Conservation (phyloP, 2,888 invertebrate genomes). For the Balanococcus diminutus region DNA sequence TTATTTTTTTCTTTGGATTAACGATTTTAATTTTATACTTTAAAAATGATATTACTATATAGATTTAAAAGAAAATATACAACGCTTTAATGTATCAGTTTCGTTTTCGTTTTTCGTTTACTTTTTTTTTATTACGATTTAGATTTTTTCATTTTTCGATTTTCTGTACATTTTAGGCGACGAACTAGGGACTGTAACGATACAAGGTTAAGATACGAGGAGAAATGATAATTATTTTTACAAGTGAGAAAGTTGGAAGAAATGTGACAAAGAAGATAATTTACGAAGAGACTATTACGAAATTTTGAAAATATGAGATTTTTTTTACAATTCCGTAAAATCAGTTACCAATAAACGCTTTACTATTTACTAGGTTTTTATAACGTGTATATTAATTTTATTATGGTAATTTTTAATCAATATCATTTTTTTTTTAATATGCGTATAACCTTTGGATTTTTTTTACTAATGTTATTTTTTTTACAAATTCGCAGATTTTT, state of each 20-base stretch:
- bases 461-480: conserved; percentile 44
- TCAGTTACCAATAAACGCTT: conserved; percentile 51
- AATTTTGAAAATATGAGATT: neutral
- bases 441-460: conserved; percentile 6
- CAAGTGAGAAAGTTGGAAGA: neutral
- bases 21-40: conserved; percentile 34
- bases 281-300: conserved; percentile 8
- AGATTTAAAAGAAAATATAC: conserved; percentile 2
- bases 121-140: neutral
- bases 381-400: conserved; percentile 41
- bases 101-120: neutral
- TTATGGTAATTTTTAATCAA: conserved; percentile 15
- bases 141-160: neutral
- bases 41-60: neutral
- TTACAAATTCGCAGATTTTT: conserved; percentile 7
- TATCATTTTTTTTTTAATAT: conserved; percentile 38
- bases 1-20: conserved; percentile 19
- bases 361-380: conserved; percentile 46
- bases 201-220: neutral
- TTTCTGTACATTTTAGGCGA: neutral
- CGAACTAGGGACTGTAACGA: neutral
- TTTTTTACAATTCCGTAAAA: conserved; percentile 39
- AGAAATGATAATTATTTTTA: neutral
- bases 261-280: neutral
- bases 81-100: conserved; percentile 33